A percentile compares a stretch with the other conserved stretches of the same genome.
phyloP scores from a whole-genome alignment of 1,140 invertebrate genomes.

The Lutraria rhynchaena region DNA sequence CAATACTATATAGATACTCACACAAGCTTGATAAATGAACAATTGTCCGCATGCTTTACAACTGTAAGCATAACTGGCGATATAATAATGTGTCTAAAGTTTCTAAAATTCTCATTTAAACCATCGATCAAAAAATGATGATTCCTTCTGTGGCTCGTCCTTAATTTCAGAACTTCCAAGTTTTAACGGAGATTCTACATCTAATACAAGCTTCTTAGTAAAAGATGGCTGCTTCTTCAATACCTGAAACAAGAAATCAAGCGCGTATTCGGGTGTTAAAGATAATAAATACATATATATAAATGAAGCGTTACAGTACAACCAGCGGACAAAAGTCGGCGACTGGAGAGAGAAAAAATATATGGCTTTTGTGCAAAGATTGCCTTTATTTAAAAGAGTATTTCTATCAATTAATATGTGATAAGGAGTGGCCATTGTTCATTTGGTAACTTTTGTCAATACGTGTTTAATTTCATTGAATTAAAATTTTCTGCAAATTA shows the following conservation, averaged over 20 bases:
- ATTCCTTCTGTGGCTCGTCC: background rate
- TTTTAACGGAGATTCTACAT: background rate
- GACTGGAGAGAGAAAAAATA: background rate
- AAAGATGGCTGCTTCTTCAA: slow-evolving; percentile 7
- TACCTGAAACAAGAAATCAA: slow-evolving; percentile 8
- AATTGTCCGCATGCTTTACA: too few relatives aligned
- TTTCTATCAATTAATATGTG: background rate
- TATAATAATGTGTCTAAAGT: too few relatives aligned
- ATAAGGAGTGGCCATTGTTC: background rate
- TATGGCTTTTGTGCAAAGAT: background rate
- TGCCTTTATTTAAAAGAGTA: background rate
- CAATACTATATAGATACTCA: too few relatives aligned
- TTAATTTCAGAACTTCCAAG: background rate
- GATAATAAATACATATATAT: background rate
- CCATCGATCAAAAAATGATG: slow-evolving; percentile 6
- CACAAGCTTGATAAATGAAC: too few relatives aligned
- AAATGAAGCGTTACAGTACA: background rate
- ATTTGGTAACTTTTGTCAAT: background rate
- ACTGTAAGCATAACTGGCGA: too few relatives aligned
- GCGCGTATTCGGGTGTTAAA: too few relatives aligned
- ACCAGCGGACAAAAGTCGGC: background rate
- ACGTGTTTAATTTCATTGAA: background rate
- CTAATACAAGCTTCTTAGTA: background rate
- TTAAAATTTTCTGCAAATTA: background rate
- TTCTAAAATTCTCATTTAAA: too few relatives aligned